phyloP scores from a whole-genome alignment of 1,140 invertebrate genomes.

The Hormaphis cornu region DNA sequence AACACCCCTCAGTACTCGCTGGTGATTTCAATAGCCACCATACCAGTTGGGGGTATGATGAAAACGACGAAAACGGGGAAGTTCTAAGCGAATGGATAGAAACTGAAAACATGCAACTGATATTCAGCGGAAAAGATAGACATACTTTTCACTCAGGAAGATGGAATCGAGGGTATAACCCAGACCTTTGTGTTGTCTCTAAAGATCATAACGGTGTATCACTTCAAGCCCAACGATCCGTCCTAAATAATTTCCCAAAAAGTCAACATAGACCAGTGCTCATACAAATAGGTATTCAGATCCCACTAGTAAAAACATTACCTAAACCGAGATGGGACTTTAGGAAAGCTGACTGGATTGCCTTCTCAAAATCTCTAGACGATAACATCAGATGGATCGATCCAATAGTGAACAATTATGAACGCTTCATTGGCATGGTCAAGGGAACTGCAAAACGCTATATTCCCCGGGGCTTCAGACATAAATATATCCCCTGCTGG shows the following conservation, averaged over 20 bases:
- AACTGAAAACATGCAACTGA: conserved; percentile 38
- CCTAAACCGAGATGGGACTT: conserved; percentile 27
- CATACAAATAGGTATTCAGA: conserved; percentile 10
- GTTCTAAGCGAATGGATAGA: not conserved
- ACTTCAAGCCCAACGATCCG: not conserved
- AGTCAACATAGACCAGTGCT: conserved; percentile 26
- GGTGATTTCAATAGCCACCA: conserved; percentile 29
- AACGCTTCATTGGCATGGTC: conserved; percentile 6
- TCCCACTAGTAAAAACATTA: conserved; percentile 20
- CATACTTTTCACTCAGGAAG: conserved; percentile 23
- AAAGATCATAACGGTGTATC: conserved; percentile 5
- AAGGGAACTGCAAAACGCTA: too few relatives aligned
- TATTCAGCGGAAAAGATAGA: conserved; percentile 31
- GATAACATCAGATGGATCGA: conserved; percentile 16
- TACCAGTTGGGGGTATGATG: conserved; percentile 21
- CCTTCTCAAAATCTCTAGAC: not conserved
- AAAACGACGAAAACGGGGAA: conserved; percentile 14
- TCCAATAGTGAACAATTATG: conserved; percentile 16
- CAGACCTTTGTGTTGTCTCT: not conserved
- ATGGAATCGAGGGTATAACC: conserved; percentile 23
- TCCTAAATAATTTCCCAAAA: not conserved
- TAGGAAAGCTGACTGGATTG: conserved; percentile 6
- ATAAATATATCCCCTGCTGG: not conserved
- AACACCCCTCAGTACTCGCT: too few relatives aligned
- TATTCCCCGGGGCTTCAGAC: too few relatives aligned